These are phyloP conservation scores for Chalcosyrphus nemorum DNA, from an alignment of 2,888 invertebrate genomes.

Conservation along the genomic window DNA sequence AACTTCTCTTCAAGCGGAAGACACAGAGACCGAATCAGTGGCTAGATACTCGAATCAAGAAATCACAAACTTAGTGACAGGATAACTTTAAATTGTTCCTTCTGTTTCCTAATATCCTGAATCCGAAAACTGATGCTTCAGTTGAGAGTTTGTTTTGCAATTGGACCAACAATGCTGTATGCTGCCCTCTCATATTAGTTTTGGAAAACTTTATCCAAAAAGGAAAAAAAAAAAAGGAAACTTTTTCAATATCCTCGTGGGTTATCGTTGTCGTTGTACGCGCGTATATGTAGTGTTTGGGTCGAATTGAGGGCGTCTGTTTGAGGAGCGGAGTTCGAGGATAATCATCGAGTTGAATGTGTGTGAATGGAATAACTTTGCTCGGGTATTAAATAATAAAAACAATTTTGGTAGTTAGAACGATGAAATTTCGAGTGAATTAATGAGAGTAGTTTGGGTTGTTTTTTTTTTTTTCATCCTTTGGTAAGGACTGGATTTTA, in stretches of 20 bases:
- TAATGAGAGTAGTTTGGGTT: too few species aligned
- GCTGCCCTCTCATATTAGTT: neutral
- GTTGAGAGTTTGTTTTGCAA: neutral
- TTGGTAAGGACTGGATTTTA: too few species aligned
- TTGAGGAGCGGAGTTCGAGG: neutral
- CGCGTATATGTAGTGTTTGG: neutral
- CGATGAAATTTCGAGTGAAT: too few species aligned
- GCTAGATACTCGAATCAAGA: neutral
- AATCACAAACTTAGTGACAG: neutral
- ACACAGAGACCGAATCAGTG: neutral
- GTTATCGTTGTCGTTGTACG: too few species aligned
- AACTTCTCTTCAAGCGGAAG: neutral
- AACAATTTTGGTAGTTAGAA: too few species aligned
- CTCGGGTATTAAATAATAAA: too few species aligned
- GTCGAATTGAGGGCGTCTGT: neutral
- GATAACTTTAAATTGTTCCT: neutral
- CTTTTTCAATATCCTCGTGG: slow-evolving; percentile 6
- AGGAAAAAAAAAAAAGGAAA: too few species aligned
- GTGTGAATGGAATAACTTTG: neutral
- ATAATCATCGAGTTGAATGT: neutral
- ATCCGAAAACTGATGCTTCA: neutral
- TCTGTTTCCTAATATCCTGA: too few species aligned
- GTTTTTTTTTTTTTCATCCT: too few species aligned
- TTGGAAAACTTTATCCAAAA: neutral
- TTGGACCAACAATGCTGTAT: neutral